Percentiles rank a stretch among this genome's conserved stretches.
These are phyloP conservation scores for Embidobia sp. DNA, from an alignment of 2,888 invertebrate genomes.

Conservation along the genomic window DNA sequence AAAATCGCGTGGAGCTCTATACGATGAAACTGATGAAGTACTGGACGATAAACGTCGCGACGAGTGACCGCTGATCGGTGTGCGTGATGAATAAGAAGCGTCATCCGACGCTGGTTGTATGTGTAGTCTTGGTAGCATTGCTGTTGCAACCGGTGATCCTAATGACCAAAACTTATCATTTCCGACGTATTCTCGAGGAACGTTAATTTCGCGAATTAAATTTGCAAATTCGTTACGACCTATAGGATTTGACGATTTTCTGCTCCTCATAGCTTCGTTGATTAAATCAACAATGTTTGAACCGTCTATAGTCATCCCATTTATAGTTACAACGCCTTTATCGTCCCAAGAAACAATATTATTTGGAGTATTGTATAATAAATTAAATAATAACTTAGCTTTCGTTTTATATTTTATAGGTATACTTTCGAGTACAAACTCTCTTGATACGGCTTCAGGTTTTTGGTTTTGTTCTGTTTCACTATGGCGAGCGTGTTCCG, in stretches of 20 bases:
- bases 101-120: too few species aligned
- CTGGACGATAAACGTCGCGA: too few species aligned
- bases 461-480: too few species aligned
- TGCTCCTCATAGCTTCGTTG: not conserved
- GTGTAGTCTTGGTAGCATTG: not conserved
- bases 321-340: not conserved
- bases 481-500: too few species aligned
- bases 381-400: not conserved
- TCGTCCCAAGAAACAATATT: not conserved
- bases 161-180: not conserved
- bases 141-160: too few species aligned
- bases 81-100: too few species aligned
- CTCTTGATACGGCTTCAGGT: too few species aligned
- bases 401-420: not conserved
- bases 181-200: constrained; percentile 8
- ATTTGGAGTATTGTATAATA: not conserved
- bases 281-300: constrained; percentile 10
- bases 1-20: too few species aligned
- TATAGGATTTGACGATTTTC: not conserved
- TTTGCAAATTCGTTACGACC: not conserved
- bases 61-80: too few species aligned
- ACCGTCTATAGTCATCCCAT: not conserved
- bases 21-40: too few species aligned
- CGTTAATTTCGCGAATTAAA: not conserved
- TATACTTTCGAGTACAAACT: not conserved